phyloP scores from a whole-genome alignment of 2,888 invertebrate species.

The Leptinotarsa peninsularis region DNA sequence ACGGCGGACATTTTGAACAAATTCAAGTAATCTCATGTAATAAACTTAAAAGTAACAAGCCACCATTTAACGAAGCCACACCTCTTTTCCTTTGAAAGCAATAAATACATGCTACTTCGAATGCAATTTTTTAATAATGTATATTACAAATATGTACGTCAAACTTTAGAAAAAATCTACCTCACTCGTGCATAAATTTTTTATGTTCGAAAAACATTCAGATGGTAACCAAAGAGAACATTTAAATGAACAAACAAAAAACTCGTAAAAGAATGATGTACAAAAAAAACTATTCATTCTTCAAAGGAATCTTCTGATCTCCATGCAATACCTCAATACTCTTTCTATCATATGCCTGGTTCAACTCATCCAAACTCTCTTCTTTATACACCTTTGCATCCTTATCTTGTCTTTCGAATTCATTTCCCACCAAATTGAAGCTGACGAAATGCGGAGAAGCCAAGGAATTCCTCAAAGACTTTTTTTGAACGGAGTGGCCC shows the following conservation, averaged over 20 bases:
- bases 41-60: too few relatives aligned
- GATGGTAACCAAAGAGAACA: not conserved
- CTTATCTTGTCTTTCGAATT: conserved; percentile 1
- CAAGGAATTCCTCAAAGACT: conserved; percentile 13
- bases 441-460: not conserved
- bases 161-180: too few relatives aligned
- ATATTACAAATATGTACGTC: too few relatives aligned
- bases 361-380: conserved; percentile 30
- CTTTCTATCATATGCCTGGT: conserved; percentile 26
- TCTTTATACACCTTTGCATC: conserved; percentile 22
- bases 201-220: not conserved
- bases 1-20: too few relatives aligned
- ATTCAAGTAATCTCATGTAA: too few relatives aligned
- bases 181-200: not conserved
- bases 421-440: not conserved
- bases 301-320: conserved; percentile 25
- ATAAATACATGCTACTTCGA: too few relatives aligned
- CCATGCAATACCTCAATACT: conserved; percentile 33
- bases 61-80: too few relatives aligned
- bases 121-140: too few relatives aligned
- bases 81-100: too few relatives aligned
- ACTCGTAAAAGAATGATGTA: not conserved
- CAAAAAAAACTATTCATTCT: conserved; percentile 6
- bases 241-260: not conserved
- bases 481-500: conserved; percentile 15